Base-by-base conservation (phyloP, 2,113 vertebrate species). In the Bubo blakistoni region DNA sequence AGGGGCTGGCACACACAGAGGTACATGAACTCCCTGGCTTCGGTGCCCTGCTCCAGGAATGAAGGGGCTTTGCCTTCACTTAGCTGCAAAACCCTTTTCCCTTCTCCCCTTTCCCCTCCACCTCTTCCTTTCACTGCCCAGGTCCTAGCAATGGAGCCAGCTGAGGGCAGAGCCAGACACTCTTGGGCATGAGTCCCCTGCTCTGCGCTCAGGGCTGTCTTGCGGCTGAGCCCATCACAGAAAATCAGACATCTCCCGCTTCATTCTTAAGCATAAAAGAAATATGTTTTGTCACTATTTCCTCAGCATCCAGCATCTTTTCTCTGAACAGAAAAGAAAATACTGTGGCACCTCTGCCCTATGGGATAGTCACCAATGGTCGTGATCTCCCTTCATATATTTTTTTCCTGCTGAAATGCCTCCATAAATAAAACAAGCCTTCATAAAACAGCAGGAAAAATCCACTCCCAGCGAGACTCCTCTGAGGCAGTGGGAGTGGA, bases 361-460 rank as follows among this genome's bases (percentile, higher is more conserved):
- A 42, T 69, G 47, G 24, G 7, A 49, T 69, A 67, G 34, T 76
- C 57, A 84, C 29, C 19, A 55, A 20, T 81, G 88, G 44, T 89
- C 34, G 1, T 29, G 11, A 94, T 79, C 61, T 70, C 51, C 18
- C 29, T 81, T 65, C 34, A 51, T 57, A 26, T 66, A 79, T 70
- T 73, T 82, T 91, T 87, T 74, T 14, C 52, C 59, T 57, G 36
- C n/a, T 92, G 72, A 96, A 96, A 79, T 71, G 11, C 38, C 34
- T 96, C 61, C 49, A 69, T 65, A 93, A 94, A 92, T 86, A 94
- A 92, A 95, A 81, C 40, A 84, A 88, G 17, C 16, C 30, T 80
- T 61, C 80, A 92, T 94, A 92, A 92, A 95, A 76, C 96, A 90
- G 51, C 82, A 93, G 85, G 81, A 36, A 86, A 96, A 96, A 81